phyloP scores from a whole-genome alignment of 2,797 vertebrate genomes.

The Pantherophis vulpinus region DNA sequence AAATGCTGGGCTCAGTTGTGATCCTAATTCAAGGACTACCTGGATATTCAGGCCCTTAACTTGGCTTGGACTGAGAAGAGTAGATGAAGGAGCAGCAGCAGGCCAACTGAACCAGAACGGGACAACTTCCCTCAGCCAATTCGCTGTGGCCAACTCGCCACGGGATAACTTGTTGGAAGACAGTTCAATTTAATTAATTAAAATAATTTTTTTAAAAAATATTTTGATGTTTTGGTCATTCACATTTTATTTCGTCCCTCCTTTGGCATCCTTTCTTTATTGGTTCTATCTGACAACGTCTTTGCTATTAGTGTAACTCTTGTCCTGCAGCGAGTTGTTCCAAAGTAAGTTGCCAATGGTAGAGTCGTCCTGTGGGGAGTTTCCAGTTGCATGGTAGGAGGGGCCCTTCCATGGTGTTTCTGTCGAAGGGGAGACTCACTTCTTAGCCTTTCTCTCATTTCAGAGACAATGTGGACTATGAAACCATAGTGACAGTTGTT shows the following conservation, averaged over 20 bases:
- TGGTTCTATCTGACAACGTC: background rate
- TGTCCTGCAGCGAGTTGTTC: background rate
- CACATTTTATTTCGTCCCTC: background rate
- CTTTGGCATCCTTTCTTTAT: background rate
- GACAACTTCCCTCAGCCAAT: too few relatives aligned
- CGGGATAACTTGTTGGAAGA: background rate
- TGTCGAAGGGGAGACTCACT: background rate
- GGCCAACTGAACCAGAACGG: background rate
- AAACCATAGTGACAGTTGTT: conserved; percentile 68
- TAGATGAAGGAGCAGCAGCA: background rate
- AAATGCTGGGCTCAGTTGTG: background rate
- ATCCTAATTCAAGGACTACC: background rate
- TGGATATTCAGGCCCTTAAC: background rate
- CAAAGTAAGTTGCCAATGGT: background rate
- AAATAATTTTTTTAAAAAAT: background rate
- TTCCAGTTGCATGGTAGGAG: background rate
- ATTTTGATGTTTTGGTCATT: background rate
- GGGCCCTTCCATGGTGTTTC: background rate
- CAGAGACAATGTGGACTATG: conserved; percentile 74
- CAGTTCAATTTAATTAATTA: background rate
- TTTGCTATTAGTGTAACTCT: background rate
- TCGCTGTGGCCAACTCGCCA: background rate
- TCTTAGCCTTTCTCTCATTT: background rate
- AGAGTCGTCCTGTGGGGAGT: background rate
- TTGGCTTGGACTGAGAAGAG: background rate